Base-by-base conservation (phyloP, 2,113 vertebrate genomes). In the Riparia riparia region DNA sequence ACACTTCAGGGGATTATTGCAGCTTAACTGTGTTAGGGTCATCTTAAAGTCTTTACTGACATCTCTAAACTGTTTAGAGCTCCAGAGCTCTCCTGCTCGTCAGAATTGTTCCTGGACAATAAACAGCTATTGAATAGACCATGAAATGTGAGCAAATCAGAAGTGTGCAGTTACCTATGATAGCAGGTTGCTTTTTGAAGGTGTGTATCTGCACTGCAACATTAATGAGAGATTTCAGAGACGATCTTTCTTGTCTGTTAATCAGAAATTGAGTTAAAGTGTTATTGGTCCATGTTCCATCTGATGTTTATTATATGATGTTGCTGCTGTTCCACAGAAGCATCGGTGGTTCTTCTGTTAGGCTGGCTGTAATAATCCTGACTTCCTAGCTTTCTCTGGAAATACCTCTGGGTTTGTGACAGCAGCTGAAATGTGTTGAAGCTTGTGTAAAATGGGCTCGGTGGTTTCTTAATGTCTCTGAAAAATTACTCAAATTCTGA, bases 1-100 rank as follows among this genome's bases (percentile, higher is more conserved):
- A 92, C 51, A 51, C 82, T 92, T 94, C 65, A 84, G 85, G 84
- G 94, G 82, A 97, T 96, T 90, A 90, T 47, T 77, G 79, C 87
- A 77, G 39, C 2, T 96, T 92, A 94, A 85, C 54, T 41, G 72
- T 34, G 70, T 73, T 47, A 56, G 83, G 57, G 47, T 74, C 49
- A 51, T 83, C 17, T 47, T 66, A 54, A 42, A 70, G 81, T 53
- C 47, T 88, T 95, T 73, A 74, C 64, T 70, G 81, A 39, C 44
- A 54, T 60, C 42, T 88, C 57, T 86, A 21, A 91, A 78, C 31
- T 5, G 2, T 21, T 77, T 12, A 60, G 41, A 84, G 57, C 50
- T 90, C 10, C n/a, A 17, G 72, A 58, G 76, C 92, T 92, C 51
- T 61, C 81, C 42, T 82, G 29, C 51, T 45, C 3, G 0, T 74